A percentile compares a stretch with the other conserved stretches of the same genome.
These are phyloP conservation scores for Ginglymostoma cirratum DNA, from an alignment of 2,113 vertebrate species.

Conservation along the genomic window DNA sequence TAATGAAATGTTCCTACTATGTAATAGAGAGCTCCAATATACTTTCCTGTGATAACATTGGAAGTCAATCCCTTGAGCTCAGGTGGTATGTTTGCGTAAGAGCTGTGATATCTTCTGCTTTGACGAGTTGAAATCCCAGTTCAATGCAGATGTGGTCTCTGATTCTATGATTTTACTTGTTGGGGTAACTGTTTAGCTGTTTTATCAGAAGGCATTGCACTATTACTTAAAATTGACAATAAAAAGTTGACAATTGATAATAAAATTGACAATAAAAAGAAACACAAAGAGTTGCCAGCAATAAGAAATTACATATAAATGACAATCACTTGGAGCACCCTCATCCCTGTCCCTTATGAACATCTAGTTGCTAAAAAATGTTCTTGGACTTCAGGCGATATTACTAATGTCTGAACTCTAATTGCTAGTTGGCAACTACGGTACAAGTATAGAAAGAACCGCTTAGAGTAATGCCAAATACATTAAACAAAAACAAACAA, in stretches of 20 bases:
- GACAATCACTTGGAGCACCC: neutral
- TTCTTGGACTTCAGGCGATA: neutral
- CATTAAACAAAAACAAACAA: neutral
- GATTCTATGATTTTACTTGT: neutral
- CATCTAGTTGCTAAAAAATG: neutral
- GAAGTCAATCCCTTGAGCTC: neutral
- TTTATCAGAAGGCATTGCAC: neutral
- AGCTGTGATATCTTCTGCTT: neutral
- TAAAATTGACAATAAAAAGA: neutral
- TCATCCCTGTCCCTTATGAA: neutral
- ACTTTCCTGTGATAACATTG: neutral
- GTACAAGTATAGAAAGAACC: neutral
- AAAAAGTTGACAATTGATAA: no score
- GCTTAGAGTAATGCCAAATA: neutral
- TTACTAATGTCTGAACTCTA: neutral
- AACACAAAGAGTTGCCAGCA: neutral
- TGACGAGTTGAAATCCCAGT: constrained; percentile 2
- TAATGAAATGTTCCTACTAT: neutral
- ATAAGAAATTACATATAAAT: neutral
- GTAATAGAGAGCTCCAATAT: neutral
- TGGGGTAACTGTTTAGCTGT: neutral
- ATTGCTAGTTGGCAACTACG: neutral
- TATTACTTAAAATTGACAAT: neutral
- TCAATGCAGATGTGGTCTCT: neutral
- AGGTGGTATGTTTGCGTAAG: neutral